Evolutionary conservation across 2,113 vertebrate species (phyloP).

Genomic region (Tragelaphus imberbis): DNA sequence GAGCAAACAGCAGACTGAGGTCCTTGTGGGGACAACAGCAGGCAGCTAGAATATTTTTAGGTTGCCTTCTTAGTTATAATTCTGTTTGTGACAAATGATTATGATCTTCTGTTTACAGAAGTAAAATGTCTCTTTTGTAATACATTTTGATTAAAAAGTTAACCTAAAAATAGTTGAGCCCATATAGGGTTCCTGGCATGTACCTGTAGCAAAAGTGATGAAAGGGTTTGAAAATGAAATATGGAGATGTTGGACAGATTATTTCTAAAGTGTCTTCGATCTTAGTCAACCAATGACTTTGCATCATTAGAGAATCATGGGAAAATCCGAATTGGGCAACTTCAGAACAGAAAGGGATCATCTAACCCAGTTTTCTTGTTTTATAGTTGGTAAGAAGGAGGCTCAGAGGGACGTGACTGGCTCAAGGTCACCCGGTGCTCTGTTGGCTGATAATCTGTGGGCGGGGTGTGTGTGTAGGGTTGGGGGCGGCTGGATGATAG

Average conservation of each 20-base stretch:
- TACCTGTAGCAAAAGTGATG: not conserved
- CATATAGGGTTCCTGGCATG: not conserved
- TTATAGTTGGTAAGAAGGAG: not conserved
- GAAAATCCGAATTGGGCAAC: not conserved
- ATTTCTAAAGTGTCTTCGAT: not conserved
- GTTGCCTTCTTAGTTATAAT: not conserved
- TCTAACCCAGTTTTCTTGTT: not conserved
- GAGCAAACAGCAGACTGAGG: too few species aligned
- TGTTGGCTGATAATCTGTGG: not conserved
- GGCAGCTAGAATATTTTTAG: not conserved
- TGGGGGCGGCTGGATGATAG: fast-evolving
- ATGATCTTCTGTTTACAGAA: not conserved
- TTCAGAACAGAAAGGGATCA: not conserved
- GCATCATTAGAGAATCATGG: not conserved
- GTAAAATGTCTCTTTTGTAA: not conserved
- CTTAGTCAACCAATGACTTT: not conserved
- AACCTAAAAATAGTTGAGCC: not conserved
- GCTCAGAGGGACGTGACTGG: not conserved
- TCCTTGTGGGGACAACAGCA: not conserved
- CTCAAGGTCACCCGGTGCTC: not conserved
- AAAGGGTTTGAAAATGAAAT: not conserved
- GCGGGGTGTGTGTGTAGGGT: not conserved
- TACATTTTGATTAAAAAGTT: not conserved
- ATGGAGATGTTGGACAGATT: not conserved
- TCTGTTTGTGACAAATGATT: not conserved